Evolutionary conservation across 2,888 invertebrate genomes (phyloP).

Genomic region (Tethea ocularis): DNA sequence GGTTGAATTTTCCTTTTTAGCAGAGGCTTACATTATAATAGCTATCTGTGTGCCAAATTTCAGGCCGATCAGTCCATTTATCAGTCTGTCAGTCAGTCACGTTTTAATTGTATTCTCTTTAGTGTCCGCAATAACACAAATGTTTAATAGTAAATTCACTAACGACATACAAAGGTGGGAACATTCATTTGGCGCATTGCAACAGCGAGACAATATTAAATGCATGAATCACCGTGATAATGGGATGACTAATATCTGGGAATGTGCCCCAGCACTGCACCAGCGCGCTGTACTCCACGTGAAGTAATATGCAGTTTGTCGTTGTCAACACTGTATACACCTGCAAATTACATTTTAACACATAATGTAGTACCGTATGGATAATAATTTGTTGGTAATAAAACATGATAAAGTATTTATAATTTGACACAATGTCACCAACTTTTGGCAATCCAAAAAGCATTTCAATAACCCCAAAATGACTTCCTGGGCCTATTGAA

Average conservation of each 20-base stretch:
- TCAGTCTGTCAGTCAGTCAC: no score
- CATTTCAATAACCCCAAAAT: conserved; percentile 77
- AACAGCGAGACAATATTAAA: conserved; percentile 42
- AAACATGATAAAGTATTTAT: not conserved
- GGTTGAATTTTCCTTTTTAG: no score
- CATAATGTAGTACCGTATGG: conserved; percentile 4
- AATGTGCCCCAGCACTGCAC: conserved; percentile 78
- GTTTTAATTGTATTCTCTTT: not conserved
- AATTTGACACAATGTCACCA: no score
- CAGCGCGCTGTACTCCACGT: conserved; percentile 72
- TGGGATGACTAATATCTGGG: conserved; percentile 72
- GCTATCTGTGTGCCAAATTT: no score
- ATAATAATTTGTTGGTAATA: conserved; percentile 8
- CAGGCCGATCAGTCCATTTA: no score
- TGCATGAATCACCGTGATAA: conserved; percentile 65
- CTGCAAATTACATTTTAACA: conserved; percentile 47
- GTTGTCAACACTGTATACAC: conserved; percentile 76
- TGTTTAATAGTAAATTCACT: not conserved
- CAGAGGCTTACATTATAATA: no score
- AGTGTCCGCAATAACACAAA: not conserved
- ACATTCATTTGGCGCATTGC: conserved; percentile 3
- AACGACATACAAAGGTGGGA: conserved; percentile 4
- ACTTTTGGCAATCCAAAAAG: conserved; percentile 77
- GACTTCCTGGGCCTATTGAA: conserved; percentile 61
- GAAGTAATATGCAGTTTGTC: conserved; percentile 79